Evolutionary conservation across 2,888 invertebrate genomes (phyloP).

Genomic region (Drosophila kambysellisi): DNA sequence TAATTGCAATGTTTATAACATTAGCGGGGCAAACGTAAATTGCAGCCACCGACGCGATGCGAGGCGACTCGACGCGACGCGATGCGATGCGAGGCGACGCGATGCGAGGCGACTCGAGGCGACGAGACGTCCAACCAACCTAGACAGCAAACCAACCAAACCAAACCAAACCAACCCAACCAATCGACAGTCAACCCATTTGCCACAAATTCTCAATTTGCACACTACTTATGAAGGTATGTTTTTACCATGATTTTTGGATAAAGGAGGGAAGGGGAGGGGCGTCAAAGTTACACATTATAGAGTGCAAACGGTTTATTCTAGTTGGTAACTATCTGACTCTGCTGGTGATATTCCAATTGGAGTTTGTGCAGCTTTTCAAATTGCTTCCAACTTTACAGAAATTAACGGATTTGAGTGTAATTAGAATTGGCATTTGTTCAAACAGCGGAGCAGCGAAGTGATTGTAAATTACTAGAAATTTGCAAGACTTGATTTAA

Average conservation of each 20-base stretch:
- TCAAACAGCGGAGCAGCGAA: background rate
- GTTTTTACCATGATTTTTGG: background rate
- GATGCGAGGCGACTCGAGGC: slow-evolving; percentile 56
- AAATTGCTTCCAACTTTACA: background rate
- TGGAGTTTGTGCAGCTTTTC: slow-evolving; percentile 22
- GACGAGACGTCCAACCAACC: background rate
- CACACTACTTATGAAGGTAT: slow-evolving; percentile 16
- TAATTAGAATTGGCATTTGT: slow-evolving; percentile 28
- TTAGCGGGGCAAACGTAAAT: slow-evolving; percentile 67
- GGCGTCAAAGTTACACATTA: slow-evolving; percentile 47
- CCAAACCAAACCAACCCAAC: slow-evolving; percentile 17
- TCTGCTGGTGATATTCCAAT: slow-evolving; percentile 43
- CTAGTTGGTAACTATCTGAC: slow-evolving; percentile 1
- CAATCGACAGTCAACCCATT: slow-evolving; percentile 55
- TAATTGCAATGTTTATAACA: slow-evolving; percentile 80
- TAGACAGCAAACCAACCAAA: background rate
- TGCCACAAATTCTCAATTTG: slow-evolving; percentile 51
- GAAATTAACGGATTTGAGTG: slow-evolving; percentile 24
- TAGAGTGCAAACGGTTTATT: slow-evolving; percentile 46
- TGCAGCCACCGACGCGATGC: slow-evolving; percentile 67
- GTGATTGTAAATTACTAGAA: background rate
- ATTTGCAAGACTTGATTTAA: background rate
- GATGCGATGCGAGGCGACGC: slow-evolving; percentile 61
- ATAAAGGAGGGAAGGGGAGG: background rate
- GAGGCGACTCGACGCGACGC: slow-evolving; percentile 51